Percentiles rank a stretch among this genome's conserved stretches.
Conservation (phyloP, 2,888 invertebrate species). For the Cheilosia impressa region DNA sequence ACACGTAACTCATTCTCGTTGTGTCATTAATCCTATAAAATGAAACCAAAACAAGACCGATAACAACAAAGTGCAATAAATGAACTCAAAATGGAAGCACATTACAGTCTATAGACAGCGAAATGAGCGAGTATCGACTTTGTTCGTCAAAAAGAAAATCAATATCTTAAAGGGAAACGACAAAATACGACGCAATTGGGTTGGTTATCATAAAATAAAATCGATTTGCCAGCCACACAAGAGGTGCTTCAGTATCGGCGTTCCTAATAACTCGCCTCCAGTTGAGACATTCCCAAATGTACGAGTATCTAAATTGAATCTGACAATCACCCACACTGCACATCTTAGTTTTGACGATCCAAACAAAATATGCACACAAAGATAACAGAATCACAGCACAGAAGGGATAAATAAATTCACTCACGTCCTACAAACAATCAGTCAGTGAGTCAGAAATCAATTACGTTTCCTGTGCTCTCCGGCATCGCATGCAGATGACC, state of each 20-base stretch:
- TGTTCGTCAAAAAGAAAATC: conserved; percentile 18
- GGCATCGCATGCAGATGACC: conserved; percentile 64
- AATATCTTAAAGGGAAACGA: background rate
- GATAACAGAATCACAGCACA: conserved; percentile 23
- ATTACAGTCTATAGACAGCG: background rate
- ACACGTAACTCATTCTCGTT: conserved; percentile 28
- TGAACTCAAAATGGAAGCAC: conserved; percentile 25
- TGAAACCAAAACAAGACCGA: conserved; percentile 58
- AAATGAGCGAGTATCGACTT: conserved; percentile 53
- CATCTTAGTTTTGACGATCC: conserved; percentile 30
- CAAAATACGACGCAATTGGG: conserved; percentile 32
- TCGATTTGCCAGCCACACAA: conserved; percentile 15
- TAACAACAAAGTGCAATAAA: conserved; percentile 57
- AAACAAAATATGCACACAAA: conserved; percentile 43
- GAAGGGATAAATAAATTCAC: conserved; percentile 66
- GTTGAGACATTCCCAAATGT: conserved; percentile 3
- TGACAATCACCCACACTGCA: conserved; percentile 36
- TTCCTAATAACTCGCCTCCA: background rate
- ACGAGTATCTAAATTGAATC: conserved; percentile 61
- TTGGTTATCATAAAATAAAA: conserved; percentile 27
- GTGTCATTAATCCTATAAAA: conserved; percentile 64
- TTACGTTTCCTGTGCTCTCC: conserved; percentile 51
- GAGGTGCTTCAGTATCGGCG: background rate
- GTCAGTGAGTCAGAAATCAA: conserved; percentile 73
- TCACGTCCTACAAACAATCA: conserved; percentile 72